Base-by-base conservation (phyloP, 2,113 vertebrate genomes). In the Protomyctophum bolini region DNA sequence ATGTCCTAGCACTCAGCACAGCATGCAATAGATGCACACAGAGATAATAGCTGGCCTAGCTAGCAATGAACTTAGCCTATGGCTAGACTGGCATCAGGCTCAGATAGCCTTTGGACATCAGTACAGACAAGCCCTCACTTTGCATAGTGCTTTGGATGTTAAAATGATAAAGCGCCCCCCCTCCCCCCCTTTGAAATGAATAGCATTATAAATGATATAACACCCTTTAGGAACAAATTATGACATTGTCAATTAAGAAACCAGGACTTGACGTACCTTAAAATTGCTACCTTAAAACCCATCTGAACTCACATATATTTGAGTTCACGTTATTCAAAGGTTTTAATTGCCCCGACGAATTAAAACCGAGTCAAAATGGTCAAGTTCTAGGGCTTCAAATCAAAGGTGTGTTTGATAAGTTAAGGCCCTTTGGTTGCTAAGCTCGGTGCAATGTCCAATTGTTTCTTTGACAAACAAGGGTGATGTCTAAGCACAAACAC, bases 141-240 rank as follows among this genome's bases (percentile, higher is more conserved):
- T 89, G 87, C 87, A 89, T 89, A 89, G 87, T 87, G 82, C 72
- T 73, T 76, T 73, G 74, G 77, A 48, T 80, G 82, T 65, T 59
- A 57, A 73, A 82, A 71, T 49, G 73, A 73, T 57, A 54, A 64
- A 51, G 60, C 49, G 72, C 70, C 71, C 76, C 63, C 76, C 63
- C 28, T 14, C 56, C 70, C 71, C 76, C 63, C 76, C 63, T 14
- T 14, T 58, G 41, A 76, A 70, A 74, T 58, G 58, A 65, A 63
- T 49, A 75, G 76, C 47, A 12, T n/a, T 61, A 47, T 47, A 15
- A 60, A 65, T 63, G 58, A 48, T 9, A 10, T 7, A 46, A 7
- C 15, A 76, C 58, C 61, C n/a, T 54, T 33, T 62, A 33, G 14
- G 72, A 83, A 65, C 9, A 54, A 54, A 54, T 54, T 41, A 41